Evolutionary conservation across 2,797 vertebrate species (phyloP).

Genomic region (Bradypodion ventrale): DNA sequence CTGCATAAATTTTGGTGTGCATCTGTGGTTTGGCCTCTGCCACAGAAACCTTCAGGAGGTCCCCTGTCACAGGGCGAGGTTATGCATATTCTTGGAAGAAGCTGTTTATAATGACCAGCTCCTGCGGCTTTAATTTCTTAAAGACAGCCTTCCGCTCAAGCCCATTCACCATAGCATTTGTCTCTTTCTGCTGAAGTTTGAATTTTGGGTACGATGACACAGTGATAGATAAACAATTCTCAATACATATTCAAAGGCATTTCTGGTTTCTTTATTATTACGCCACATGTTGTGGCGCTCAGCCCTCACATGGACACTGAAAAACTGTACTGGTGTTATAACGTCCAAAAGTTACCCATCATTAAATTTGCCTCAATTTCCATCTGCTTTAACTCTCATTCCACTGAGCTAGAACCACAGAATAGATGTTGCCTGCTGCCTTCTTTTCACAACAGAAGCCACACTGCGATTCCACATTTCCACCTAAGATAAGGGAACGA

Average conservation of each 20-base stretch:
- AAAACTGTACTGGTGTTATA: background rate
- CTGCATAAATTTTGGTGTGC: background rate
- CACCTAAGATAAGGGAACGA: background rate
- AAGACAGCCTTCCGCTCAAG: background rate
- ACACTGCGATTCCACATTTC: background rate
- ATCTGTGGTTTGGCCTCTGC: background rate
- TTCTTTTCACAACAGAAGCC: background rate
- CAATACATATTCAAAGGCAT: background rate
- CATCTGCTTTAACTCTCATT: background rate
- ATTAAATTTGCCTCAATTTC: background rate
- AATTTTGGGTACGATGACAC: too few relatives aligned
- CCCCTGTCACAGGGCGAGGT: background rate
- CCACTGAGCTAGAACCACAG: background rate
- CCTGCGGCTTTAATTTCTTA: background rate
- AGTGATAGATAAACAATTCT: background rate
- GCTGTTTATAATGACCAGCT: constrained; percentile 11
- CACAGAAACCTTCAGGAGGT: background rate
- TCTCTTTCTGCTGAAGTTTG: background rate
- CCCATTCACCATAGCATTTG: too few relatives aligned
- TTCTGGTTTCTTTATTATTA: background rate
- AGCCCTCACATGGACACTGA: background rate
- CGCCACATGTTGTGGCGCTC: background rate
- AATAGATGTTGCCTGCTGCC: background rate
- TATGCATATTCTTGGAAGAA: background rate
- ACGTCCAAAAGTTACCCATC: background rate